A percentile compares a stretch with the other conserved stretches of the same genome.
phyloP scores from a whole-genome alignment of 2,888 invertebrate species.

The Hoplodrina blanda region DNA sequence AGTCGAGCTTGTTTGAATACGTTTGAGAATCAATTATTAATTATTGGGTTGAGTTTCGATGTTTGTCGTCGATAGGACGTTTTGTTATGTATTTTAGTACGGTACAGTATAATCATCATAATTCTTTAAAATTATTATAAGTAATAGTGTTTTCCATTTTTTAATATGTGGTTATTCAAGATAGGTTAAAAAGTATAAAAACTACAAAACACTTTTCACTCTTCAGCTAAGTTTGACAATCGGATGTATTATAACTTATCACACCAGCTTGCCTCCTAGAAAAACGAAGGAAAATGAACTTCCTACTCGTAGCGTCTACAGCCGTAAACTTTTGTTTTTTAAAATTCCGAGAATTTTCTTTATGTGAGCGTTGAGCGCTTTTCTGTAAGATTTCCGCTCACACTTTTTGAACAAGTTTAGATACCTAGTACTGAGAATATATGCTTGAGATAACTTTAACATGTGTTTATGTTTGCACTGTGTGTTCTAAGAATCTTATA shows the following conservation, averaged over 20 bases:
- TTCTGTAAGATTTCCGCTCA: slow-evolving; percentile 18
- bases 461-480: slow-evolving; percentile 7
- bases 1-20: slow-evolving; percentile 28
- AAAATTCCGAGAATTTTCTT: slow-evolving; percentile 31
- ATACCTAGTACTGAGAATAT: slow-evolving; percentile 17
- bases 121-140: too few relatives aligned
- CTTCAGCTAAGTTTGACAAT: neutral
- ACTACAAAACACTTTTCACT: too few relatives aligned
- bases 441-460: slow-evolving; percentile 18
- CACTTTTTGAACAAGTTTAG: slow-evolving; percentile 48
- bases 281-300: slow-evolving; percentile 39
- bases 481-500: neutral
- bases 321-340: slow-evolving; percentile 43
- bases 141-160: too few relatives aligned
- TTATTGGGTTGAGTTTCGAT: slow-evolving; percentile 14
- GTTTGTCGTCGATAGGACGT: neutral
- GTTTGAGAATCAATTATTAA: slow-evolving; percentile 34
- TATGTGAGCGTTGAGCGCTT: slow-evolving; percentile 36
- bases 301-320: neutral
- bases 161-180: too few relatives aligned
- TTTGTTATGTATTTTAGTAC: neutral
- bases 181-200: too few relatives aligned
- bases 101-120: neutral
- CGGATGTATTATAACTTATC: slow-evolving; percentile 4
- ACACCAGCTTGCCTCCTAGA: slow-evolving; percentile 28